Base-by-base conservation (phyloP, 1,140 invertebrate species). In the Penaeus japonicus region DNA sequence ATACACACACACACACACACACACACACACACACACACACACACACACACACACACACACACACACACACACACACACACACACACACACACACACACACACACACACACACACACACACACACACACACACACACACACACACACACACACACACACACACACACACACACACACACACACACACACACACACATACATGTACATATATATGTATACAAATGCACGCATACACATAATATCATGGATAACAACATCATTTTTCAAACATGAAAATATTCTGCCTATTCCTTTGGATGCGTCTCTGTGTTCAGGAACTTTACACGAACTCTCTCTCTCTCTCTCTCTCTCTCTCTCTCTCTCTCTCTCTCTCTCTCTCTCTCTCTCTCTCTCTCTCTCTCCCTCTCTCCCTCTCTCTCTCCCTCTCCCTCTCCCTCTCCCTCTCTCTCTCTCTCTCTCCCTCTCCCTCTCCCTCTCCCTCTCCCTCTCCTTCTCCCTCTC, bases 301-400 rank as follows among this genome's bases (percentile, higher is more conserved):
- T n/a, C n/a, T n/a, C n/a, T n/a, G n/a, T n/a, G n/a, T n/a, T n/a
- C n/a, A 73, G n/a, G 32, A 30, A 17, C 15, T 15, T 20, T 15
- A 75, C 17, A 75, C 73, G 15, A 17, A 75, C 27, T 15, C 73
- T 30, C 27, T 79, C 77, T 35, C 32, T 35, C 77, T 35, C 77
- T 79, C 77, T 79, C 77, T 79, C 77, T 79, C 77, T 79, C 77
- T 79, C 77, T 79, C 77, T 79, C 77, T 79, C 77, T 79, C 77
- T 79, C 77, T 79, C 77, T 79, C 77, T 79, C 77, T 79, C 77
- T 79, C 77, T 79, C 77, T 79, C 77, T 30, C 30, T 79, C 10
- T 32, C 77, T 79, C 10, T 79, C 77, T 79, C 77, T 32, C 10
- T 30, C 35, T 32, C 24, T 7, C 10, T 15, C 27, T 30, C 27